Evolutionary conservation across 2,888 invertebrate species (phyloP).

Genomic region (Melanostoma scalare): DNA sequence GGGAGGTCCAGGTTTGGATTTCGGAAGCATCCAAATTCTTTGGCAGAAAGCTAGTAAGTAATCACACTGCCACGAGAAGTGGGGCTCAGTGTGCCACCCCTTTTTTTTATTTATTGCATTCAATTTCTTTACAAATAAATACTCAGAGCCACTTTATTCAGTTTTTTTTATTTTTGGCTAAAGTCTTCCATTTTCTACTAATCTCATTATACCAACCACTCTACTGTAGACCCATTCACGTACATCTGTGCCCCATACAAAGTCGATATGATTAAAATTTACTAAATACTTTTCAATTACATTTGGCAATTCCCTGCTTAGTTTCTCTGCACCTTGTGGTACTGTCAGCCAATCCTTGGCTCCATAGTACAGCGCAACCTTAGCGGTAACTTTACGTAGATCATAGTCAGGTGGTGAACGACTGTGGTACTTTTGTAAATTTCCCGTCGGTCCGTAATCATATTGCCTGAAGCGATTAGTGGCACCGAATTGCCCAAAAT

Average conservation of each 20-base stretch:
- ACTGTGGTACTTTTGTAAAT: conserved; percentile 84
- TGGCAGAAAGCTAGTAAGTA: too few species aligned
- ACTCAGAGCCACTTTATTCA: too few species aligned
- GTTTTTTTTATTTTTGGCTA: neutral
- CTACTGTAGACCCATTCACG: conserved; percentile 84
- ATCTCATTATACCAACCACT: conserved; percentile 83
- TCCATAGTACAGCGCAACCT: conserved; percentile 86
- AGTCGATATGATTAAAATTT: conserved; percentile 88
- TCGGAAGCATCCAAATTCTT: too few species aligned
- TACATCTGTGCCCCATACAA: conserved; percentile 87
- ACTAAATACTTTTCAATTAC: conserved; percentile 83
- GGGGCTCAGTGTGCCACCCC: too few species aligned
- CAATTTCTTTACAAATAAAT: too few species aligned
- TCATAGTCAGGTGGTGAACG: conserved; percentile 84
- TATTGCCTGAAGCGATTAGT: conserved; percentile 84
- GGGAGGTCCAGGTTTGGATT: too few species aligned
- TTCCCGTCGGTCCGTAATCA: conserved; percentile 83
- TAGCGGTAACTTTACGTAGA: conserved; percentile 83
- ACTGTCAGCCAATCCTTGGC: conserved; percentile 86
- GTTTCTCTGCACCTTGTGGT: conserved; percentile 83
- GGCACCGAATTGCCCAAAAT: conserved; percentile 87
- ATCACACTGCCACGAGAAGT: too few species aligned
- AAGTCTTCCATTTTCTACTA: conserved; percentile 64
- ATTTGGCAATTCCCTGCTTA: conserved; percentile 78
- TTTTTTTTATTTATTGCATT: too few species aligned